Evolutionary conservation across 1,140 invertebrate species (phyloP).

Genomic region (Euura saliciscinereae): DNA sequence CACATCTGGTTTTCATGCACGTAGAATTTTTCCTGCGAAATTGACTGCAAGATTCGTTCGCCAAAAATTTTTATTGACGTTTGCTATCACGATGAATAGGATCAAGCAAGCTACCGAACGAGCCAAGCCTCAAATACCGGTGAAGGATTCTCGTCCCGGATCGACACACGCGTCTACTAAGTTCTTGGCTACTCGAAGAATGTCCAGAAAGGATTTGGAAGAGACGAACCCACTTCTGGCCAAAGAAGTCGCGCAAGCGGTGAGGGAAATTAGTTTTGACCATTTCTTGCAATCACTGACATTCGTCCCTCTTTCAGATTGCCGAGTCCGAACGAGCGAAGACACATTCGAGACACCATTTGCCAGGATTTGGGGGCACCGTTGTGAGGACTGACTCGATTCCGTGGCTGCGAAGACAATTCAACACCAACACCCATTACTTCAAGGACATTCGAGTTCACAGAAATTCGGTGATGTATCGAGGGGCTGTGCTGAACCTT

Average conservation of each 20-base stretch:
- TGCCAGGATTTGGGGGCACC: conserved; percentile 27
- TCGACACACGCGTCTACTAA: conserved; percentile 34
- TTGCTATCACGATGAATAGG: conserved; percentile 24
- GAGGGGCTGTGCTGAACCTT: conserved; percentile 81
- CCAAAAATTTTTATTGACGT: too few relatives aligned
- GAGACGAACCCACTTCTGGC: conserved; percentile 40
- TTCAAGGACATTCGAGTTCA: conserved; percentile 78
- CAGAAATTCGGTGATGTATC: conserved; percentile 81
- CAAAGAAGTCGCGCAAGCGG: conserved; percentile 36
- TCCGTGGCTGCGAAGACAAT: conserved; percentile 66
- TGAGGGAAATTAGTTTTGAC: conserved; percentile 25
- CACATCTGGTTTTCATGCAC: too few relatives aligned
- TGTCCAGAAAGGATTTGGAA: conserved; percentile 43
- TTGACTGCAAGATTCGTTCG: too few relatives aligned
- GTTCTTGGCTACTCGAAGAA: conserved; percentile 31
- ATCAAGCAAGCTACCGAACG: conserved; percentile 48
- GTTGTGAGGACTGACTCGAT: conserved; percentile 47
- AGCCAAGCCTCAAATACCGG: conserved; percentile 21
- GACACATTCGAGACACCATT: conserved; percentile 35
- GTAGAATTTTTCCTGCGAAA: too few relatives aligned
- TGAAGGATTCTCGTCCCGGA: conserved; percentile 27
- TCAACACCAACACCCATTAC: conserved; percentile 70
- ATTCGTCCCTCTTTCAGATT: conserved; percentile 26
- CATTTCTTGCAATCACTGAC: background rate
- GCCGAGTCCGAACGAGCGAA: conserved; percentile 36